phyloP scores from a whole-genome alignment of 2,797 vertebrate genomes.

The Gallinago nigripennis region DNA sequence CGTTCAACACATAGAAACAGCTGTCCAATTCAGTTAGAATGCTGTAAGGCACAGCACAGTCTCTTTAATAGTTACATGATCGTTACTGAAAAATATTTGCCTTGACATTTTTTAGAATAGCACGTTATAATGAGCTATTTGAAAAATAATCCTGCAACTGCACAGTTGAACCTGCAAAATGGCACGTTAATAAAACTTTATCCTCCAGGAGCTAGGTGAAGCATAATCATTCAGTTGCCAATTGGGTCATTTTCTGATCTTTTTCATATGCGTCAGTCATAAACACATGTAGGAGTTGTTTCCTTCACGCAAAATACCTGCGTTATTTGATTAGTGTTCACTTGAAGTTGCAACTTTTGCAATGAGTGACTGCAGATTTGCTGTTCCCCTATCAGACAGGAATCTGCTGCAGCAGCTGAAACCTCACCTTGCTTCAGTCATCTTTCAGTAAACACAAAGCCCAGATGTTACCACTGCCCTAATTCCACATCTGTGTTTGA shows the following conservation, averaged over 20 bases:
- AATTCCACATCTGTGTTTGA: not conserved
- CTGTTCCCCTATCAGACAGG: not conserved
- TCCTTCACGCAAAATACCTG: not conserved
- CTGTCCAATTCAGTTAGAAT: not conserved
- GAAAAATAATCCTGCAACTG: not conserved
- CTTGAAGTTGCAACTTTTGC: not conserved
- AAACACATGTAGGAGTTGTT: fast-evolving
- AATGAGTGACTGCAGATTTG: not conserved
- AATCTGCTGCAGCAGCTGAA: not conserved
- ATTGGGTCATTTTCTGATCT: not conserved
- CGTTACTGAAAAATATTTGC: not conserved
- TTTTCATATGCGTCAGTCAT: not conserved
- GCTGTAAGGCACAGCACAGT: not conserved
- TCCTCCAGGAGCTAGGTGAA: not conserved
- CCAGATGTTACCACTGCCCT: not conserved
- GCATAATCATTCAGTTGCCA: not conserved
- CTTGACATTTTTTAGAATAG: not conserved
- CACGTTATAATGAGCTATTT: not conserved
- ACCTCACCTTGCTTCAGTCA: not conserved
- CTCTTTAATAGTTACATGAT: not conserved
- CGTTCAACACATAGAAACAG: not conserved
- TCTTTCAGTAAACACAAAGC: not conserved
- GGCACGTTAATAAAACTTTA: not conserved
- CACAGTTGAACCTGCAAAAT: not conserved
- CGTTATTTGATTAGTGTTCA: not conserved